A percentile compares a stretch with the other conserved stretches of the same genome.
phyloP scores from a whole-genome alignment of 2,113 vertebrate species.

The Ophiodon elongatus region DNA sequence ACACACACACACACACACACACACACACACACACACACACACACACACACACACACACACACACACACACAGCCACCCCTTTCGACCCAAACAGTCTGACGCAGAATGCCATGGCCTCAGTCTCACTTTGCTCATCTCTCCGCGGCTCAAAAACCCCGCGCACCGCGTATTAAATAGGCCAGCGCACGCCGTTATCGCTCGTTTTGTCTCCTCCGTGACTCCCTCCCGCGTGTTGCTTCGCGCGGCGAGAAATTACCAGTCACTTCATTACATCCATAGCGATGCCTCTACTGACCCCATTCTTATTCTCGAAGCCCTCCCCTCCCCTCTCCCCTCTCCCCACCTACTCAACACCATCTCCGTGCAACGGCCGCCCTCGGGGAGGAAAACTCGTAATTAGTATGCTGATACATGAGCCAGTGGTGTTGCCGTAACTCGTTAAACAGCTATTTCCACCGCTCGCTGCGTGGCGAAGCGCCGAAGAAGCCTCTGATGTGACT shows the following conservation, averaged over 20 bases:
- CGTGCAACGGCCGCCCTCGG: constrained; percentile 39
- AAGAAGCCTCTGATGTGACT: constrained; percentile 33
- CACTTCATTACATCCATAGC: constrained; percentile 58
- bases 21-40: too few species aligned
- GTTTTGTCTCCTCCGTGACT: constrained; percentile 17
- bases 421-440: constrained; percentile 73
- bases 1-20: too few species aligned
- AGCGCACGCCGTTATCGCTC: constrained; percentile 10
- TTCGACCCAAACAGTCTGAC: constrained; percentile 11
- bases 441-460: constrained; percentile 66
- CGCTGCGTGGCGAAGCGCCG: constrained; percentile 19
- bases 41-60: too few species aligned
- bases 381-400: constrained; percentile 72
- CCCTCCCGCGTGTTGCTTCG: constrained; percentile 32
- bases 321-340: constrained; percentile 26
- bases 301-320: constrained; percentile 59
- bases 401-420: constrained; percentile 71
- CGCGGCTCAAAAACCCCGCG: constrained; percentile 26
- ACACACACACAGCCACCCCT: too few species aligned
- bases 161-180: constrained; percentile 37
- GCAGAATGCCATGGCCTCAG: constrained; percentile 9
- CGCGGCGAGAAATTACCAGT: constrained; percentile 42
- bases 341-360: constrained; percentile 52
- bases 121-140: constrained; percentile 54
- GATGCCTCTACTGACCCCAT: constrained; percentile 62